phyloP scores from a whole-genome alignment of 2,888 invertebrate species.

The Tyria jacobaeae region DNA sequence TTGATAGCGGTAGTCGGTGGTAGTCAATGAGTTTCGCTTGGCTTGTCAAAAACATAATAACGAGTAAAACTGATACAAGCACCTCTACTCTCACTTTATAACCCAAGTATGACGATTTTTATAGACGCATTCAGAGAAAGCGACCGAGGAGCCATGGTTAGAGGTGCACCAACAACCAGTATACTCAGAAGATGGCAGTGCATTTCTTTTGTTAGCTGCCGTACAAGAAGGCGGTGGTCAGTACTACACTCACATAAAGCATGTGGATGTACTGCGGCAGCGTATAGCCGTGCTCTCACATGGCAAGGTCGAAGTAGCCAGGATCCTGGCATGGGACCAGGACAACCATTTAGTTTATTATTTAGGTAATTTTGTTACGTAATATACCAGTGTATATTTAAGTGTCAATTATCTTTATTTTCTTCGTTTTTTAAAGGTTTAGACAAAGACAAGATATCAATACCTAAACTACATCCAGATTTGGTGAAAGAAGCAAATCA shows the following conservation, averaged over 20 bases:
- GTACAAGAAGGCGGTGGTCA: conserved; percentile 94
- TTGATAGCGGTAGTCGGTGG: neutral
- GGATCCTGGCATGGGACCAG: conserved; percentile 95
- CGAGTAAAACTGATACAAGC: neutral
- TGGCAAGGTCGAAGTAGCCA: conserved; percentile 93
- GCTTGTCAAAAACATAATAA: neutral
- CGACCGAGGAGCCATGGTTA: conserved; percentile 94
- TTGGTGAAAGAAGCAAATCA: conserved; percentile 76
- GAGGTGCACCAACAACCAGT: conserved; percentile 94
- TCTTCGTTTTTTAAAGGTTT: conserved; percentile 74
- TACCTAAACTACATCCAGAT: conserved; percentile 77
- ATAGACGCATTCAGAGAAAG: conserved; percentile 93
- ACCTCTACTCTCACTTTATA: neutral
- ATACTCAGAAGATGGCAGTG: conserved; percentile 94
- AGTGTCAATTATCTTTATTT: conserved; percentile 30
- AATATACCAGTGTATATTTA: neutral
- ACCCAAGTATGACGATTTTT: conserved; percentile 27
- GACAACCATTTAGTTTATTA: conserved; percentile 93
- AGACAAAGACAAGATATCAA: conserved; percentile 70
- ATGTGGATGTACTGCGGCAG: conserved; percentile 93
- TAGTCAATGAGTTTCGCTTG: neutral
- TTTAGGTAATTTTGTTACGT: conserved; percentile 73
- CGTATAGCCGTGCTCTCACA: conserved; percentile 94
- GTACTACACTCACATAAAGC: conserved; percentile 95
- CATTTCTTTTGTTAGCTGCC: conserved; percentile 92